A percentile compares a stretch with the other conserved stretches of the same genome.
Conservation (phyloP, 1,140 invertebrate genomes). For the Vanessa atalanta region DNA sequence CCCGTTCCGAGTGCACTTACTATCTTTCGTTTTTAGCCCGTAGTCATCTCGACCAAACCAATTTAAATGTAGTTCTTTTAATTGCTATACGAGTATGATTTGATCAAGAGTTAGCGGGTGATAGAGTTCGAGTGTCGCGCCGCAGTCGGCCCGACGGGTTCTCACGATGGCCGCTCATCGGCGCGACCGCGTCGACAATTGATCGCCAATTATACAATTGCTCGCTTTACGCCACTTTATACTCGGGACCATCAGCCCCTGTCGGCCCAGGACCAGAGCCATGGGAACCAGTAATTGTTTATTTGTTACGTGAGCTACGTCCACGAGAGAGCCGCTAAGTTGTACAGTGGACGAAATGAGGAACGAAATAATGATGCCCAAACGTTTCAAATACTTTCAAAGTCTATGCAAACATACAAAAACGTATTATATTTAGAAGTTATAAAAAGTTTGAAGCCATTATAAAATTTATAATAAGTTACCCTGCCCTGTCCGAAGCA, state of each 20-base stretch:
- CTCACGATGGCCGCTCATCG: conserved; percentile 40
- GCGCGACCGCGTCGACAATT: conserved; percentile 43
- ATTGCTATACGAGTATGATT: too few species aligned
- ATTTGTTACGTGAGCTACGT: conserved; percentile 19
- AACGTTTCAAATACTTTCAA: background rate
- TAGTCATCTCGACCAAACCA: too few species aligned
- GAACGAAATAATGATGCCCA: background rate
- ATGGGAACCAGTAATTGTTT: conserved; percentile 47
- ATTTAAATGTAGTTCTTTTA: too few species aligned
- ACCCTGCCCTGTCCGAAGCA: background rate
- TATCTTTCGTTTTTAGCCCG: too few species aligned
- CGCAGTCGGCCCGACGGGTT: conserved; percentile 16
- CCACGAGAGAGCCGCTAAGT: background rate
- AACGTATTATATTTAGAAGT: too few species aligned
- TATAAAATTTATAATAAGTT: background rate
- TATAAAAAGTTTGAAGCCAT: too few species aligned
- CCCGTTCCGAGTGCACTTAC: too few species aligned
- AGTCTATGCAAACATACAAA: too few species aligned
- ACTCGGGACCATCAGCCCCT: conserved; percentile 18
- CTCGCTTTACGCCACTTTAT: conserved; percentile 42
- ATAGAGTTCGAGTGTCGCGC: background rate
- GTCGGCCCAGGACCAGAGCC: conserved; percentile 6
- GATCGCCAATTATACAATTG: conserved; percentile 71
- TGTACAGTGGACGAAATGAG: background rate
- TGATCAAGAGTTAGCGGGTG: background rate